Percentiles rank a stretch among this genome's conserved stretches.
Evolutionary conservation across 2,888 invertebrate species (phyloP).

Genomic region (Camptogramma bilineatum): DNA sequence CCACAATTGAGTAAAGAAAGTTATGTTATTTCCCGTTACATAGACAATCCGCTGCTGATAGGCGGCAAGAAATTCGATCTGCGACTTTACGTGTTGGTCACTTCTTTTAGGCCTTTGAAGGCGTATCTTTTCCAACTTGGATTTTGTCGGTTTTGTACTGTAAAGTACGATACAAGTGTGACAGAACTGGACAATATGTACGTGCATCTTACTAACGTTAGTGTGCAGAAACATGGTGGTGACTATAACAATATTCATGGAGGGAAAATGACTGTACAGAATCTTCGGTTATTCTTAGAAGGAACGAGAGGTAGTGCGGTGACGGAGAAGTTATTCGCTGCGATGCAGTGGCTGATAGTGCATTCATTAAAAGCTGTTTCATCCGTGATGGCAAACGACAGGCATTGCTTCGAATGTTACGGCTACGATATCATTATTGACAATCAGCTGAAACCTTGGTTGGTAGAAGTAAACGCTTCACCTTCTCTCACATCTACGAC

Average conservation of each 20-base stretch:
- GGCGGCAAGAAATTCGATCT: constrained; percentile 98
- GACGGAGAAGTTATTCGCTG: constrained; percentile 94
- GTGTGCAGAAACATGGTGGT: constrained; percentile 98
- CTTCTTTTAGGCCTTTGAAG: constrained; percentile 96
- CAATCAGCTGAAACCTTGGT: constrained; percentile 96
- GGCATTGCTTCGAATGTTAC: constrained; percentile 97
- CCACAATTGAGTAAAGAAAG: constrained; percentile 93
- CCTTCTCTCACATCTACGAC: constrained; percentile 98
- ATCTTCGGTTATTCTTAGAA: constrained; percentile 94
- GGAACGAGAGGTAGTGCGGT: constrained; percentile 95
- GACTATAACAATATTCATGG: constrained; percentile 98
- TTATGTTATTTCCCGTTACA: constrained; percentile 98
- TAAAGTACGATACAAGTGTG: constrained; percentile 96
- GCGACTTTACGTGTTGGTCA: constrained; percentile 95
- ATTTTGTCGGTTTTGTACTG: constrained; percentile 98
- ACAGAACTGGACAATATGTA: constrained; percentile 96
- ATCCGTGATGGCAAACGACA: constrained; percentile 96
- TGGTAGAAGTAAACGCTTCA: constrained; percentile 98
- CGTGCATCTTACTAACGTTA: constrained; percentile 98
- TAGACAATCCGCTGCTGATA: constrained; percentile 97
- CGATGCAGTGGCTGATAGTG: constrained; percentile 95
- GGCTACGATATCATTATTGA: constrained; percentile 99
- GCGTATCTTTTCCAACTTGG: constrained; percentile 96
- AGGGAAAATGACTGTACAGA: constrained; percentile 97
- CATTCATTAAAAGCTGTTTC: constrained; percentile 97